Evolutionary conservation across 2,888 invertebrate species (phyloP).

Genomic region (Scaptomyza flava): DNA sequence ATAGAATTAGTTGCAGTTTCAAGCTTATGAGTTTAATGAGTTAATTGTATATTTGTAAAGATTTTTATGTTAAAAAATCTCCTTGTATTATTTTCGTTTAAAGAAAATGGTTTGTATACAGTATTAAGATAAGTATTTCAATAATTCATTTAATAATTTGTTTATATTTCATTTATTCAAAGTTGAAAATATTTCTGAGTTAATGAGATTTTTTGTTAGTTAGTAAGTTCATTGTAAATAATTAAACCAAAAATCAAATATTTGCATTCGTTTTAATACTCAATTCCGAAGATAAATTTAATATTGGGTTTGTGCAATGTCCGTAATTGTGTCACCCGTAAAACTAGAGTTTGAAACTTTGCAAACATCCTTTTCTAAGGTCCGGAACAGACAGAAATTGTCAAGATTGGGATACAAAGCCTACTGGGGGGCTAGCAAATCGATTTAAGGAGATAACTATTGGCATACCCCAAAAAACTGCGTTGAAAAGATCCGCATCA

Average conservation of each 20-base stretch:
- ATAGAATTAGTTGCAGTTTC: not conserved
- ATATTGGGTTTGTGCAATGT: too few relatives aligned
- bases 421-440: too few relatives aligned
- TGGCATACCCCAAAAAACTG: too few relatives aligned
- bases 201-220: not conserved
- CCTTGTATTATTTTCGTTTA: not conserved
- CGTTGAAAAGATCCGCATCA: too few relatives aligned
- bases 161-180: not conserved
- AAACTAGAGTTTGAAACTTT: too few relatives aligned
- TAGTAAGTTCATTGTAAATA: not conserved
- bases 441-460: too few relatives aligned
- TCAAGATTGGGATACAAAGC: too few relatives aligned
- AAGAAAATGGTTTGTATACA: not conserved
- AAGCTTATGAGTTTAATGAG: too few relatives aligned
- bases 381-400: too few relatives aligned
- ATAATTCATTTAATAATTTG: not conserved
- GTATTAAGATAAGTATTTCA: not conserved
- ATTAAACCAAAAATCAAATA: not conserved
- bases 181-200: not conserved
- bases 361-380: too few relatives aligned
- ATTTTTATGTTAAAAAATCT: slow-evolving; percentile 1
- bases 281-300: too few relatives aligned
- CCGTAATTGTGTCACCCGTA: too few relatives aligned
- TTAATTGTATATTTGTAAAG: not conserved
- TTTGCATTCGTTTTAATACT: not conserved